Percentiles rank a stretch among this genome's conserved stretches.
Conservation (phyloP, 2,888 invertebrate species). For the Drosophila putrida region DNA sequence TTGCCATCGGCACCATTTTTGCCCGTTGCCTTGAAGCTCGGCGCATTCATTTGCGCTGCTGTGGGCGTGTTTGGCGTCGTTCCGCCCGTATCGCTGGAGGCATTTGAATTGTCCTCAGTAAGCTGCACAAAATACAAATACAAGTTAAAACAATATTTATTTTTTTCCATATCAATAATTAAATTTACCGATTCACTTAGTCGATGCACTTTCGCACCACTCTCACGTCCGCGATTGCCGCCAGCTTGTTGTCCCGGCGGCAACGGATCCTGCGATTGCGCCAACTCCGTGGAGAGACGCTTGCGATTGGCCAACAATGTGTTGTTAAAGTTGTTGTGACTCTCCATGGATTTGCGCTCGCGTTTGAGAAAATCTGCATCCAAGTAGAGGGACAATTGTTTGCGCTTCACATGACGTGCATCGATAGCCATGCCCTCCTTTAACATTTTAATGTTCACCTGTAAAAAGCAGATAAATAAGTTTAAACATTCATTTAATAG, state of each 20-base stretch:
- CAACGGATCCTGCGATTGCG: slow-evolving; percentile 68
- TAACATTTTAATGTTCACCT: slow-evolving; percentile 88
- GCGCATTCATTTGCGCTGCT: slow-evolving; percentile 71
- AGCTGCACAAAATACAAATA: slow-evolving; percentile 39
- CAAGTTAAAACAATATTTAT: background rate
- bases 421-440: slow-evolving; percentile 93
- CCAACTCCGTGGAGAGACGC: slow-evolving; percentile 84
- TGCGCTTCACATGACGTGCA: slow-evolving; percentile 94
- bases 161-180: no score
- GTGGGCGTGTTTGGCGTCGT: slow-evolving; percentile 80
- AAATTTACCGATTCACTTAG: slow-evolving; percentile 84
- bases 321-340: slow-evolving; percentile 84
- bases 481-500: background rate
- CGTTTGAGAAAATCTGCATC: slow-evolving; percentile 89
- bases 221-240: slow-evolving; percentile 58
- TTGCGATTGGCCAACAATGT: slow-evolving; percentile 83
- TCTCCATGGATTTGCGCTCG: slow-evolving; percentile 89
- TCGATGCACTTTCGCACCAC: slow-evolving; percentile 70
- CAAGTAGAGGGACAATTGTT: slow-evolving; percentile 91
- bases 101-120: slow-evolving; percentile 84
- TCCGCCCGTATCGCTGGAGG: slow-evolving; percentile 80
- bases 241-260: slow-evolving; percentile 50
- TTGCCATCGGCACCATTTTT: slow-evolving; percentile 63
- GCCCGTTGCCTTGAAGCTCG: slow-evolving; percentile 63
- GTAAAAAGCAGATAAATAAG: background rate